A percentile compares a stretch with the other conserved stretches of the same genome.
These are phyloP conservation scores for Popillia japonica DNA, from an alignment of 1,140 invertebrate genomes.

Conservation along the genomic window DNA sequence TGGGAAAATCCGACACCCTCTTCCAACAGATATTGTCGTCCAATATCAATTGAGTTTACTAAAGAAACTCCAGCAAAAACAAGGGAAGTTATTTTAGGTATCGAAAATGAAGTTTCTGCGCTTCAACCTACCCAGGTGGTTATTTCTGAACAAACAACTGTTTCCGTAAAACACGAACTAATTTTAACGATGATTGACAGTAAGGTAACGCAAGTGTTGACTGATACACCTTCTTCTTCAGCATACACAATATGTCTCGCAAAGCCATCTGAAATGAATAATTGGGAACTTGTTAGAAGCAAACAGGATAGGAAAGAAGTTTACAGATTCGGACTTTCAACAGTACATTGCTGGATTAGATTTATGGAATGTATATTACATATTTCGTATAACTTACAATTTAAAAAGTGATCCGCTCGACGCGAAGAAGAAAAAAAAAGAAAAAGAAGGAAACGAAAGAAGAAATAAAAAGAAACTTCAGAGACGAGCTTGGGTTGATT, in stretches of 20 bases:
- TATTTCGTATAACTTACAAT: too few species aligned
- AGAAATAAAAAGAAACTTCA: neutral
- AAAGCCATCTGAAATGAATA: too few species aligned
- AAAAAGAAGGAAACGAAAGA: neutral
- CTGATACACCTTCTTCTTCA: too few species aligned
- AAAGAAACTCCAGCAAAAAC: constrained; percentile 30
- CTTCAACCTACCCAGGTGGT: neutral
- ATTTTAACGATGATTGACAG: neutral
- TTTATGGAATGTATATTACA: neutral
- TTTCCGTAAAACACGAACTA: constrained; percentile 9
- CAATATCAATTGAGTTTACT: constrained; percentile 26
- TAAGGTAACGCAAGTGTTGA: neutral
- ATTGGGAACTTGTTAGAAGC: too few species aligned
- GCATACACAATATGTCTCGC: too few species aligned
- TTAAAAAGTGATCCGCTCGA: too few species aligned
- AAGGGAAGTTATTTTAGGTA: neutral
- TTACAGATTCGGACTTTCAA: too few species aligned
- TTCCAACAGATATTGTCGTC: constrained; percentile 11
- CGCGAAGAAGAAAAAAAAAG: too few species aligned
- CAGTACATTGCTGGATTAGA: neutral
- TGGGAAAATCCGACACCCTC: constrained; percentile 1
- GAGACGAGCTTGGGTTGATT: too few species aligned
- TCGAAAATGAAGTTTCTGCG: neutral
- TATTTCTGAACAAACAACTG: constrained; percentile 5
- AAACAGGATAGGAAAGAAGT: too few species aligned